A percentile compares a stretch with the other conserved stretches of the same genome.
Evolutionary conservation across 2,797 vertebrate genomes (phyloP).

Genomic region (Myoxocephalus aenaeus): DNA sequence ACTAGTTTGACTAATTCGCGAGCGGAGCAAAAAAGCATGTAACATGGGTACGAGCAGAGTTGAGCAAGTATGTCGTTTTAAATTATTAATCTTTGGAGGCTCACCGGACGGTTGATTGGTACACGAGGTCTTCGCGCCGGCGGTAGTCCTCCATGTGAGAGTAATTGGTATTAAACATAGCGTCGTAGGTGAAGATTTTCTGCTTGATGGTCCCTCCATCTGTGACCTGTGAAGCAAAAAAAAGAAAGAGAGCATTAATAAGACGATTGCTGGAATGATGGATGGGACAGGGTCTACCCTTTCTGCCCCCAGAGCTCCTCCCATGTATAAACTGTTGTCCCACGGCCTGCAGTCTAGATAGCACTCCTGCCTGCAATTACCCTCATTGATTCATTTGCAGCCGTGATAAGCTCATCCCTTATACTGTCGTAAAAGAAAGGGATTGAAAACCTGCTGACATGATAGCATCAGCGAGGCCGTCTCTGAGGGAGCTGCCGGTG

Average conservation of each 20-base stretch:
- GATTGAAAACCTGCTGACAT: constrained; percentile 65
- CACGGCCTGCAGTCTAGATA: constrained; percentile 79
- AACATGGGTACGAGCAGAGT: background rate
- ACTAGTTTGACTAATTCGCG: background rate
- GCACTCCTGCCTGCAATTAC: constrained; percentile 84
- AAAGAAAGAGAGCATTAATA: constrained; percentile 44
- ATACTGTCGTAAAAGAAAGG: constrained; percentile 47
- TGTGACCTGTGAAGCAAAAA: constrained; percentile 88
- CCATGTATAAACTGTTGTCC: constrained; percentile 50
- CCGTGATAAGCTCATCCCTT: constrained; percentile 62
- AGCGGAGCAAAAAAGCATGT: background rate
- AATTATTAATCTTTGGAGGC: constrained; percentile 54
- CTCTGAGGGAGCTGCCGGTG: constrained; percentile 42
- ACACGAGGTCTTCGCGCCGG: constrained; percentile 94
- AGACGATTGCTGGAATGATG: constrained; percentile 55
- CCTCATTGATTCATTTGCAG: constrained; percentile 87
- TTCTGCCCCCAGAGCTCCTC: constrained; percentile 34
- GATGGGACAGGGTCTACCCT: constrained; percentile 40
- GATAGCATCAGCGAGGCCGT: constrained; percentile 60
- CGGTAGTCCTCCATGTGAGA: constrained; percentile 98
- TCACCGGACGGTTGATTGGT: constrained; percentile 97
- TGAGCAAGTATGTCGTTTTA: background rate
- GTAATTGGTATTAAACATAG: constrained; percentile 99
- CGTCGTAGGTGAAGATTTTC: constrained; percentile 98
- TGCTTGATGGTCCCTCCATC: constrained; percentile 98